Evolutionary conservation across 1,140 invertebrate species (phyloP).

Genomic region (Helicoverpa armigera): DNA sequence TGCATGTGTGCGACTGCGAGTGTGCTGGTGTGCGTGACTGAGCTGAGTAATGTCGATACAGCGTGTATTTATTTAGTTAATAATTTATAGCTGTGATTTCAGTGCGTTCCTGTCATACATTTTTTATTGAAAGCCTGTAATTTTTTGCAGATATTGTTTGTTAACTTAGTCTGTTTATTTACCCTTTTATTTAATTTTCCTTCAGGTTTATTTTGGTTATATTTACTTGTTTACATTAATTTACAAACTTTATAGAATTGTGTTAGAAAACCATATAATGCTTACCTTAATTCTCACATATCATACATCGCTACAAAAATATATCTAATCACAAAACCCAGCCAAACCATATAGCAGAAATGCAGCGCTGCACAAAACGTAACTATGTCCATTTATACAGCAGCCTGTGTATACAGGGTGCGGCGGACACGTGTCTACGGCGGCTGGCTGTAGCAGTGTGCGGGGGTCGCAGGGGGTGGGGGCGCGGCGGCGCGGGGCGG

Average conservation of each 20-base stretch:
- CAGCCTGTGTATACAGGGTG: conserved; percentile 67
- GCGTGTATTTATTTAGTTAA: conserved; percentile 57
- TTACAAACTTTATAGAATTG: too few relatives aligned
- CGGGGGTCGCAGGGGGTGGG: conserved; percentile 43
- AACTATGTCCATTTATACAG: conserved; percentile 38
- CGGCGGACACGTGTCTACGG: conserved; percentile 61
- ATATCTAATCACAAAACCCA: background rate
- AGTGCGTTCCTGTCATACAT: conserved; percentile 1
- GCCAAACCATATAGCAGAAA: conserved; percentile 1
- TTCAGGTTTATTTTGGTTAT: too few relatives aligned
- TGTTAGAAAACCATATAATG: too few relatives aligned
- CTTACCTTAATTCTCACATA: too few relatives aligned
- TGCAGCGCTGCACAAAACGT: conserved; percentile 36
- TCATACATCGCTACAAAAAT: background rate
- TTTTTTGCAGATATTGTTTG: background rate
- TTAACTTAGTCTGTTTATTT: too few relatives aligned
- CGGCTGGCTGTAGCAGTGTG: conserved; percentile 36
- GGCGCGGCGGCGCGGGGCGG: conserved; percentile 40
- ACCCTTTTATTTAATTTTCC: too few relatives aligned
- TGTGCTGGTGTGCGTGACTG: conserved; percentile 66
- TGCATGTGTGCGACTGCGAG: conserved; percentile 58
- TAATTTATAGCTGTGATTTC: conserved; percentile 36
- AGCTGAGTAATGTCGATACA: conserved; percentile 69
- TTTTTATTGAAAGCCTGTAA: background rate
- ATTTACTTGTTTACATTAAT: too few relatives aligned